Evolutionary conservation across 2,888 invertebrate genomes (phyloP).

Genomic region (Heliconius charithonia): DNA sequence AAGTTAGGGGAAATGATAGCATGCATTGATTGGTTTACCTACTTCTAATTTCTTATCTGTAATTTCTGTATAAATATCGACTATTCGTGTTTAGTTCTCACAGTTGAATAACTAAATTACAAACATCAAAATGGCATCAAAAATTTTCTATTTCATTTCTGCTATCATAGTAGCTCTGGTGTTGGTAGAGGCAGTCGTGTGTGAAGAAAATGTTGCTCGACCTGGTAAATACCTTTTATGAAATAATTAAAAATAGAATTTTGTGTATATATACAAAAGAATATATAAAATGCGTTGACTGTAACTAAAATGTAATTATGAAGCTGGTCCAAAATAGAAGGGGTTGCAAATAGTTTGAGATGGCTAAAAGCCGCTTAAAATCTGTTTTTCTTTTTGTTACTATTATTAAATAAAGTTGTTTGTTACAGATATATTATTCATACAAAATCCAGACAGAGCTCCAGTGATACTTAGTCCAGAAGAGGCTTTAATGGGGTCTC

Average conservation of each 20-base stretch:
- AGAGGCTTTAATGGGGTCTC: neutral
- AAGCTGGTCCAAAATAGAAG: no score
- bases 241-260: neutral
- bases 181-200: neutral
- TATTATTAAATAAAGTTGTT: neutral
- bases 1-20: neutral
- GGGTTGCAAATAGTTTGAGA: neutral
- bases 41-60: neutral
- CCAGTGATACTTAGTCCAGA: neutral
- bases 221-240: neutral
- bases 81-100: neutral
- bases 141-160: neutral
- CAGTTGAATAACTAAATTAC: neutral
- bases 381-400: no score
- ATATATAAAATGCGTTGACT: no score
- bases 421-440: constrained; percentile 6
- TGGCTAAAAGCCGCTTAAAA: neutral
- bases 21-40: neutral
- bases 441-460: neutral
- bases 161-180: constrained; percentile 2
- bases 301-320: no score
- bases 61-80: neutral
- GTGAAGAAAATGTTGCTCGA: neutral
- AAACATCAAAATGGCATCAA: neutral
- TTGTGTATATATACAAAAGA: neutral